Conservation (phyloP, 1,140 invertebrate genomes). For the Lethrus apterus region DNA sequence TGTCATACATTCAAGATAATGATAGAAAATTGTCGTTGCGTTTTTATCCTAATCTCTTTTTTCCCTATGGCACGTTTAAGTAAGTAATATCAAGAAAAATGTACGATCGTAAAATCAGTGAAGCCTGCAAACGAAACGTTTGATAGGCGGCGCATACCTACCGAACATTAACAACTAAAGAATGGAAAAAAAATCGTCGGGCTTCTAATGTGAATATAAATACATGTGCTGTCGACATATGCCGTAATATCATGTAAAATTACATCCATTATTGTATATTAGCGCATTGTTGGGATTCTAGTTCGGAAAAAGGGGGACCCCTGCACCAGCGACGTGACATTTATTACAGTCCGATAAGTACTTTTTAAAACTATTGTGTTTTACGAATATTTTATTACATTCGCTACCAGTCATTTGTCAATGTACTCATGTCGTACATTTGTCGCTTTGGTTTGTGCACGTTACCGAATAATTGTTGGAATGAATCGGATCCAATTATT, state of each 20-base stretch:
- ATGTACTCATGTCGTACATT: neutral
- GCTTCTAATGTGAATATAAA: slow-evolving; percentile 21
- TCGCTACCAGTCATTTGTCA: too few species aligned
- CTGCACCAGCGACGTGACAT: slow-evolving; percentile 13
- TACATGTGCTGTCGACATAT: slow-evolving; percentile 16
- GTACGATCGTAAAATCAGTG: slow-evolving; percentile 11
- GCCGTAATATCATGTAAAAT: slow-evolving; percentile 15
- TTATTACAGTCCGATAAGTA: slow-evolving; percentile 6
- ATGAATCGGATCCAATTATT: too few species aligned
- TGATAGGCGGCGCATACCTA: slow-evolving; percentile 4
- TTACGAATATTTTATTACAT: slow-evolving; percentile 1
- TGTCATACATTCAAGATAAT: too few species aligned
- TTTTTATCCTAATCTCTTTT: too few species aligned
- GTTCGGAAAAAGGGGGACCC: slow-evolving; percentile 4
- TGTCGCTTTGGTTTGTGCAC: slow-evolving; percentile 1
- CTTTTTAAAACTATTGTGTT: slow-evolving; percentile 6
- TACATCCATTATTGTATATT: slow-evolving; percentile 16
- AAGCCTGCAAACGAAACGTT: slow-evolving; percentile 10
- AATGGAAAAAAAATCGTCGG: slow-evolving; percentile 5
- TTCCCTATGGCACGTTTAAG: too few species aligned
- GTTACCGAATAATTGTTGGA: too few species aligned
- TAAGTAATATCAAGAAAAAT: too few species aligned
- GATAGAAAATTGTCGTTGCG: too few species aligned
- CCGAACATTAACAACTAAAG: slow-evolving; percentile 1
- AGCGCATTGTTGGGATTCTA: slow-evolving; percentile 14